phyloP scores from a whole-genome alignment of 2,113 vertebrate species.

The Lethenteron camtschaticum region DNA sequence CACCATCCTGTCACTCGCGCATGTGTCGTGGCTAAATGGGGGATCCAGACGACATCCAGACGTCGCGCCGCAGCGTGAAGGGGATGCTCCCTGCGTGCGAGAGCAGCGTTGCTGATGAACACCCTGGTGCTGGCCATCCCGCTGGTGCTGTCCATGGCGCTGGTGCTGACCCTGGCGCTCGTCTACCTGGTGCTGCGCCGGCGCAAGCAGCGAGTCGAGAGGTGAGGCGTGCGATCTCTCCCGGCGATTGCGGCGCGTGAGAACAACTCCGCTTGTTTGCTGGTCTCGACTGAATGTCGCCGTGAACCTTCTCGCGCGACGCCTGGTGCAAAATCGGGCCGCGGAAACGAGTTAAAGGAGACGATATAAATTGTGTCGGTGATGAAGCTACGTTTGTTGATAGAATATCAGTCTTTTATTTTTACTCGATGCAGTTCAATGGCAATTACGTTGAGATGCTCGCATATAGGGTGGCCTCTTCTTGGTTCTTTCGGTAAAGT shows the following conservation, averaged over 20 bases:
- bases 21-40: no score
- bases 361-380: not conserved
- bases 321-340: not conserved
- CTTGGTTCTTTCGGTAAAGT: no score
- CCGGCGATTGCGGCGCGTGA: not conserved
- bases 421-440: no score
- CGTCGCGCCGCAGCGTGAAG: no score
- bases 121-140: not conserved
- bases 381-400: no score
- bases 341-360: not conserved
- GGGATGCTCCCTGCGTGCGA: no score
- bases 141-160: constrained; percentile 1
- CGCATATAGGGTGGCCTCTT: no score
- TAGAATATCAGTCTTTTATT: no score
- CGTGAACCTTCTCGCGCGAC: not conserved
- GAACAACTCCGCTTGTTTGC: not conserved
- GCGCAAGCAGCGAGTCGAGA: not conserved
- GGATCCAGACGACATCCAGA: no score
- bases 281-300: not conserved
- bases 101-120: no score
- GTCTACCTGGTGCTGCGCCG: not conserved
- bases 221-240: not conserved
- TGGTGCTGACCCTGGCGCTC: not conserved
- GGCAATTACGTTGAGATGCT: no score
- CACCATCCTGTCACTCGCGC: no score